Percentiles rank a stretch among this genome's conserved stretches.
Conservation (phyloP, 2,797 vertebrate species). For the Morus bassanus region DNA sequence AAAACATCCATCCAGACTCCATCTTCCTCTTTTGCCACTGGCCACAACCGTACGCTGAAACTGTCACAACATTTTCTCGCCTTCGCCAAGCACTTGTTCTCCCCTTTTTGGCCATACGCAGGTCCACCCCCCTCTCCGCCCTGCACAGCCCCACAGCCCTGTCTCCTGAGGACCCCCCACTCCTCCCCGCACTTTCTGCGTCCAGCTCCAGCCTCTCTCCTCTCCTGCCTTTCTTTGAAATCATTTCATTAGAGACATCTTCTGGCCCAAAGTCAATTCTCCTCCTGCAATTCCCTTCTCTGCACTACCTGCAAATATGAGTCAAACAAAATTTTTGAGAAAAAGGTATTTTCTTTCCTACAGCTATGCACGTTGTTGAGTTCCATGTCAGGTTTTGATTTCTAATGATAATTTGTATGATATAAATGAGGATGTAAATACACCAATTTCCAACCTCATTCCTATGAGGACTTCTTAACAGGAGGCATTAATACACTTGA, state of each 20-base stretch:
- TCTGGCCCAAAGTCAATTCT: neutral
- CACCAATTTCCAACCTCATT: neutral
- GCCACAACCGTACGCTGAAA: neutral
- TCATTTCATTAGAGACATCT: neutral
- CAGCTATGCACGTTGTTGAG: neutral
- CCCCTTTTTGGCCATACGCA: neutral
- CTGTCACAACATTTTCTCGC: accelerated
- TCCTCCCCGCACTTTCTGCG: neutral
- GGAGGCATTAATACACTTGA: neutral
- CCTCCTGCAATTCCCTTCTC: neutral
- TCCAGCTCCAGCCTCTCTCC: neutral
- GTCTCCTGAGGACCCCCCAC: accelerated
- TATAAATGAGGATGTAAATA: neutral
- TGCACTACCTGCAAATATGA: neutral
- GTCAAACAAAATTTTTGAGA: neutral
- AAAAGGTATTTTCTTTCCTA: neutral
- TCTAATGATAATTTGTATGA: neutral
- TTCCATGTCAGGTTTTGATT: neutral
- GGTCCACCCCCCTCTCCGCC: neutral
- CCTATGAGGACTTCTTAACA: neutral
- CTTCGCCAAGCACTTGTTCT: neutral
- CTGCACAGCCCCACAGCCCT: neutral
- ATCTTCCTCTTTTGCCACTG: neutral
- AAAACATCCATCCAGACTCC: neutral
- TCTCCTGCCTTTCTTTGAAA: neutral